Conservation (phyloP, 2,888 invertebrate species). For the Sinhomidia bicolor region DNA sequence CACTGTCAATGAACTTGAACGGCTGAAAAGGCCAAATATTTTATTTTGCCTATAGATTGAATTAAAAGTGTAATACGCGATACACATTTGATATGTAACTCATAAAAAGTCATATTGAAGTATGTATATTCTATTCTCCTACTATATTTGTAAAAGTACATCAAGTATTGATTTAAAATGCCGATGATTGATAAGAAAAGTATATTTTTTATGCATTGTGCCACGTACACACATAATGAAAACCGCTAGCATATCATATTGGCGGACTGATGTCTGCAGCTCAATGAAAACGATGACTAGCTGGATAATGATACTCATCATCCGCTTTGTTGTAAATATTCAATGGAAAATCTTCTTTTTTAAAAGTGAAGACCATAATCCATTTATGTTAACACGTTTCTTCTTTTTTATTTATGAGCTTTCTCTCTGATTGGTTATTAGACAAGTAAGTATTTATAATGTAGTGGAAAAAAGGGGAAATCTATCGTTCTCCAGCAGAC, state of each 20-base stretch:
- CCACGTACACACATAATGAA: too few relatives aligned
- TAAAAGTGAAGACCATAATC: constrained; percentile 32
- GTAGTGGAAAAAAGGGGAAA: neutral
- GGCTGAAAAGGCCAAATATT: too few relatives aligned
- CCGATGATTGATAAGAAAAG: neutral
- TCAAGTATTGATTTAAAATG: neutral
- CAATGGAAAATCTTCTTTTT: neutral
- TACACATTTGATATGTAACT: too few relatives aligned
- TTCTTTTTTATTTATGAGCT: constrained; percentile 38
- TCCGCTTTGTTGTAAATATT: neutral
- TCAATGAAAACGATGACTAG: neutral
- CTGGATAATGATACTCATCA: constrained; percentile 3
- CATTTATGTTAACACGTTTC: constrained; percentile 1
- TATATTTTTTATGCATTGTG: neutral
- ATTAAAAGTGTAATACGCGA: too few relatives aligned
- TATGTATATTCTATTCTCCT: too few relatives aligned
- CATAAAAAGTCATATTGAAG: too few relatives aligned
- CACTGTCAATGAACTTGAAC: neutral
- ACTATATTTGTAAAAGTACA: neutral
- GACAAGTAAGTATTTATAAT: neutral
- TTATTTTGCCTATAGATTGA: too few relatives aligned
- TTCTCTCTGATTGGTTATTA: neutral
- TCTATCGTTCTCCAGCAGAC: neutral
- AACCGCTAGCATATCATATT: neutral
- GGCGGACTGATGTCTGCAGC: neutral